Evolutionary conservation across 2,113 vertebrate genomes (phyloP), one percentile per base, ranked within the genome.

Genomic region (Bubo scandiacus): DNA sequence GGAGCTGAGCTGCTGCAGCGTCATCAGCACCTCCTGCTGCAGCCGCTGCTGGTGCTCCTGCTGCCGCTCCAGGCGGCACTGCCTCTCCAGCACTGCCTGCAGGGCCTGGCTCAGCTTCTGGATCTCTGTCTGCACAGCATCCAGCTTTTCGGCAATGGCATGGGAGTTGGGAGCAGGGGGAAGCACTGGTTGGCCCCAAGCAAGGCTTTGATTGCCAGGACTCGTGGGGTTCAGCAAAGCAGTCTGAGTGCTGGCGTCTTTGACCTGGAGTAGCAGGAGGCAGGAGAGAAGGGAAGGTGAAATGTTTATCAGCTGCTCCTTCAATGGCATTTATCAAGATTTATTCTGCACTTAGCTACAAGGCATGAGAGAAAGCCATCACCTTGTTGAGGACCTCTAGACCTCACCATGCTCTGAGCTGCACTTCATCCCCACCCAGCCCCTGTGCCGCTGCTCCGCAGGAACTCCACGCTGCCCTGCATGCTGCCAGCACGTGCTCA

Each of bases 11-110:
- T 94, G 98, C 96, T 99, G 99, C 45, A 99, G 97, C 1, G 97
- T 98, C 96, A 97, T 92, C 78, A 99, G 97, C 91, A 99, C 98
- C 96, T 99, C 98, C 81, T 98, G 98, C 96, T 99, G 99, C 91
- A 99, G 97, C 55, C 97, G 97, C 11, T 99, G 99, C 96, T 99
- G 98, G 74, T 98, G 98, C 15, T 88, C 95, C 94, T 99, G 98
- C 94, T 99, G 98, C 27, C 97, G 97, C 40, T 99, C 98, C 92
- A 98, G 92, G 20, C 81, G 91, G 70, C 97, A 95, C 71, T 99
- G 98, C 73, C 98, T 97, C 96, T 99, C 98, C 58, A 98, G 97
- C 77, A 99, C 95, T 23, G 92, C 43, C 3, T 98, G 98, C 88
- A 99, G 91, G 3, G 98, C 98, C 78, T 98, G 96, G 21, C 98